A percentile compares a stretch with the other conserved stretches of the same genome.
Conservation (phyloP, 1,140 invertebrate genomes). For the Megalonaias nervosa region DNA sequence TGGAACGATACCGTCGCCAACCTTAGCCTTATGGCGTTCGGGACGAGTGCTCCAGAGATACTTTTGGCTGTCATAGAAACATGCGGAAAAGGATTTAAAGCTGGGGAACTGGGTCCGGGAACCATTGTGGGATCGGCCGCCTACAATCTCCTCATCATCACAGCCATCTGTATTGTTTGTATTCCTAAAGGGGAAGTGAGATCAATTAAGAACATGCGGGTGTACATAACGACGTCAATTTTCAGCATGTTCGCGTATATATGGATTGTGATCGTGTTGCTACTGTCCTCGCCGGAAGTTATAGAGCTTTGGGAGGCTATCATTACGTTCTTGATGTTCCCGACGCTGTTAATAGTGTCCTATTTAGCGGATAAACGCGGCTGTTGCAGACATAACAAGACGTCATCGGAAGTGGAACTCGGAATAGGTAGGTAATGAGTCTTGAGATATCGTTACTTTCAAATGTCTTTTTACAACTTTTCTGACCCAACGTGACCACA, state of each 20-base stretch:
- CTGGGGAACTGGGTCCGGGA: constrained; percentile 77
- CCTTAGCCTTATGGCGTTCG: constrained; percentile 79
- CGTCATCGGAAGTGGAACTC: constrained; percentile 48
- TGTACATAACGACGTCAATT: constrained; percentile 75
- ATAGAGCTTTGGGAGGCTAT: constrained; percentile 78
- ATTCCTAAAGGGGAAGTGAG: constrained; percentile 75
- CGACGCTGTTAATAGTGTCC: constrained; percentile 70
- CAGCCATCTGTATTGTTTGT: constrained; percentile 75
- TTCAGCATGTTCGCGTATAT: constrained; percentile 78
- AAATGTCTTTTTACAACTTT: no score
- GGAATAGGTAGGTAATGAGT: constrained; percentile 48
- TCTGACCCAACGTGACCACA: no score
- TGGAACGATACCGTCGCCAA: constrained; percentile 82
- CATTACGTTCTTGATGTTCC: constrained; percentile 77
- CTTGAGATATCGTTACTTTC: background rate
- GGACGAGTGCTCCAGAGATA: constrained; percentile 79
- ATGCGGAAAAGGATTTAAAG: constrained; percentile 72
- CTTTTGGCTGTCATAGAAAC: constrained; percentile 78
- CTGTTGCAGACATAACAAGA: constrained; percentile 45
- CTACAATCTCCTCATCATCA: constrained; percentile 78
- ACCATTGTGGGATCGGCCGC: constrained; percentile 81
- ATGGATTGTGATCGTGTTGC: constrained; percentile 77
- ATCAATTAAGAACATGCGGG: constrained; percentile 87
- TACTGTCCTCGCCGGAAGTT: constrained; percentile 67
- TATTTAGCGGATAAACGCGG: constrained; percentile 74